Evolutionary conservation across 1,140 invertebrate species (phyloP), one percentile per base, ranked within the genome.

Genomic region (Polypedilum vanderplanki): DNA sequence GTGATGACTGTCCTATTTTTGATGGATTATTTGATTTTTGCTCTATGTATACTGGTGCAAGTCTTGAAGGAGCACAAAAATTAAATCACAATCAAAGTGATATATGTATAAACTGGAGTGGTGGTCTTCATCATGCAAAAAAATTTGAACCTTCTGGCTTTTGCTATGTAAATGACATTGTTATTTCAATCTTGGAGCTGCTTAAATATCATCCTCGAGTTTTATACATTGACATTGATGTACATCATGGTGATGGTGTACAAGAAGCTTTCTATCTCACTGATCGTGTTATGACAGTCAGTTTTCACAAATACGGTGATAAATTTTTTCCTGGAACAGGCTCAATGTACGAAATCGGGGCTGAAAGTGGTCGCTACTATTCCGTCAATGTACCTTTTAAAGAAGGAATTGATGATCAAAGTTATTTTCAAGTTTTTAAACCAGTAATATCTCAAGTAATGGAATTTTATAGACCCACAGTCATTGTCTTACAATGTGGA

Each of bases 201-300:
- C 83, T 99, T 0, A 98, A 97, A 81, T 97, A 97, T 81, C 93
- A 98, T 83, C 91, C 95, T 0, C 85, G 98, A 77, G 98, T 99
- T 10, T 84, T 99, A 12, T 99, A 99, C 79, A 98, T 99, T 76
- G 98, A 99, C 80, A 99, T 99, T 78, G 98, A 99, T 80, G 98
- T 99, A 8, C 98, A 99, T 83, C 98, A 99, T 83, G 98, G 98
- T 0, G 98, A 99, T 85, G 98, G 98, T 0, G 98, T 99, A 0
- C 97, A 99, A 84, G 98, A 99, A 85, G 98, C 98, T 0, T 99
- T 99, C 85, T 99, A 99, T 81, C 85, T 98, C 0, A 99, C 97
- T 0, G 98, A 99, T 83, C 85, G 98, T 73, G 98, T 99, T 0
- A 99, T 99, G 98, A 99, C 98, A 0, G 97, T 99, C 1, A 98